These are phyloP conservation scores for Lampris megalopsis DNA, from an alignment of 2,113 vertebrate genomes.

Conservation along the genomic window DNA sequence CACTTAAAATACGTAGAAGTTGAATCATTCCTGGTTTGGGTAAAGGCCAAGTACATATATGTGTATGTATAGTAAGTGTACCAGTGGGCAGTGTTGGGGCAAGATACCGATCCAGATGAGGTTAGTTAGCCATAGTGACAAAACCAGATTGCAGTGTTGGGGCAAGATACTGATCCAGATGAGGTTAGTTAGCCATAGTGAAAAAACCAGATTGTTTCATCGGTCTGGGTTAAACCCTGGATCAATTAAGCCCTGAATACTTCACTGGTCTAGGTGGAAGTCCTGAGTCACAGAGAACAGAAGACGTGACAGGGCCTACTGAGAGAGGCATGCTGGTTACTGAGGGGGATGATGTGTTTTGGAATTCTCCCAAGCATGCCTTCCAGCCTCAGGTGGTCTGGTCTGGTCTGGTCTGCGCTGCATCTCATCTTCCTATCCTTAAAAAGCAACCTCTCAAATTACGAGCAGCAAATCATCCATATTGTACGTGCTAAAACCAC, in stretches of 20 bases:
- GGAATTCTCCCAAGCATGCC: slow-evolving; percentile 23
- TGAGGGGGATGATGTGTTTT: slow-evolving; percentile 51
- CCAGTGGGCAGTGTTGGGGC: too few species aligned
- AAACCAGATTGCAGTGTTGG: too few species aligned
- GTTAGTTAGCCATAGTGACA: too few species aligned
- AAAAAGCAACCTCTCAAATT: slow-evolving; percentile 51
- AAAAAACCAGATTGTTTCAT: neutral
- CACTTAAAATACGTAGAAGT: too few species aligned
- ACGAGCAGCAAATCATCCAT: slow-evolving; percentile 7
- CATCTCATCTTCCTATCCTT: slow-evolving; percentile 24
- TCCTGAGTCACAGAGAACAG: neutral
- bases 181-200: too few species aligned
- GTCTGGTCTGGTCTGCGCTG: neutral
- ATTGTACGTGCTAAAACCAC: slow-evolving; percentile 5
- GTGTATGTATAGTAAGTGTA: too few species aligned
- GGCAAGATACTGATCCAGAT: too few species aligned
- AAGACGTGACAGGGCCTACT: neutral
- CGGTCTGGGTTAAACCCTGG: neutral
- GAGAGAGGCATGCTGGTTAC: slow-evolving; percentile 19
- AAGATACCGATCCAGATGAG: too few species aligned
- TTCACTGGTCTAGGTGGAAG: neutral
- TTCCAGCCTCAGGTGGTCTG: slow-evolving; percentile 39
- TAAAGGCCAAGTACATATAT: too few species aligned
- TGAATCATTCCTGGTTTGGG: too few species aligned
- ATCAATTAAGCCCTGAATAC: neutral